Conservation (phyloP, 2,113 vertebrate species). For the Isurus oxyrinchus region DNA sequence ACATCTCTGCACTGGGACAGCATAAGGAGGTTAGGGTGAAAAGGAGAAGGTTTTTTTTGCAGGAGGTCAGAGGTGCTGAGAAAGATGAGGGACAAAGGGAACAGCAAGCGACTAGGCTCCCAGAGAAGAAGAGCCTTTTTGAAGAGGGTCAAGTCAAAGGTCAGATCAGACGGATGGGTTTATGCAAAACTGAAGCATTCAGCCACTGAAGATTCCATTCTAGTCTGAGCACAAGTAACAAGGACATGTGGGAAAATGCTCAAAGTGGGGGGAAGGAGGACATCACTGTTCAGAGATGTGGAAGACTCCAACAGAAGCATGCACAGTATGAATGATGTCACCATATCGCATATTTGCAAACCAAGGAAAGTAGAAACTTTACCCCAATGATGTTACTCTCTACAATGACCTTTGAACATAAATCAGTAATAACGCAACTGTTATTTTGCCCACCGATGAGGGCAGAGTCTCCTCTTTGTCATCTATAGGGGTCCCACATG, state of each 20-base stretch:
- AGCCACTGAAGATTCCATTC: not conserved
- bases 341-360: not conserved
- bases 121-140: constrained; percentile 5
- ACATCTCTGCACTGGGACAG: not conserved
- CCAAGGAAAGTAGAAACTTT: not conserved
- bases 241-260: constrained; percentile 36
- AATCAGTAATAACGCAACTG: not conserved
- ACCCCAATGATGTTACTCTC: not conserved
- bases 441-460: not conserved
- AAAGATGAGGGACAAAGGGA: constrained; percentile 24
- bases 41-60: constrained; percentile 14
- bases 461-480: not conserved
- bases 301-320: not conserved
- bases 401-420: not conserved
- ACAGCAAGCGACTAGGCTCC: not conserved
- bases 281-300: not conserved
- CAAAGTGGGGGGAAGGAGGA: not conserved
- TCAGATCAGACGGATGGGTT: not conserved
- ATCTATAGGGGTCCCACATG: not conserved
- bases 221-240: not conserved
- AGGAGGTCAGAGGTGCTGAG: constrained; percentile 35
- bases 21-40: constrained; percentile 5
- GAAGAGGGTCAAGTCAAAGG: constrained; percentile 35
- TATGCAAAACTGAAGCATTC: constrained; percentile 26
- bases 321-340: not conserved